Percentiles rank a stretch among this genome's conserved stretches.
Conservation (phyloP, 2,888 invertebrate genomes). For the Microctonus hyperodae region DNA sequence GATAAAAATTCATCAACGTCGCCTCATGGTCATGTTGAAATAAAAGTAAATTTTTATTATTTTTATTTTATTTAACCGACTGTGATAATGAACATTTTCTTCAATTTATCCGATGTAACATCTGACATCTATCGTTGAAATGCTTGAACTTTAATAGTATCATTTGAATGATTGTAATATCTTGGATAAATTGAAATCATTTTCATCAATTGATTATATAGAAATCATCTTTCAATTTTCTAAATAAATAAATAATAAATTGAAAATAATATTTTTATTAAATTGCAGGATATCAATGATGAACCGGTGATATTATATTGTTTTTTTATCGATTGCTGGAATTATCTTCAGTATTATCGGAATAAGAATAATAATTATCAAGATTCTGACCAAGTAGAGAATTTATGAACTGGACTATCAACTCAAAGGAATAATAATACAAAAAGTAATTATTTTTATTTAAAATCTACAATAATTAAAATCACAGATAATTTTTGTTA, state of each 20-base stretch:
- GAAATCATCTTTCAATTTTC: not conserved
- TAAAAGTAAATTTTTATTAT: not conserved
- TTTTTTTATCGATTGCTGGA: slow-evolving; percentile 52
- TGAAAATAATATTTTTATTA: not conserved
- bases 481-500: too few species aligned
- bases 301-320: slow-evolving; percentile 54
- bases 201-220: not conserved
- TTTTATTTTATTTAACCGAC: not conserved
- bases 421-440: slow-evolving; percentile 12
- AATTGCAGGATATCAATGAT: slow-evolving; percentile 46
- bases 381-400: slow-evolving; percentile 57
- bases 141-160: not conserved
- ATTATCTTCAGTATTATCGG: slow-evolving; percentile 42
- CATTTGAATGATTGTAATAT: not conserved
- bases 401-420: slow-evolving; percentile 45
- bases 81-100: not conserved
- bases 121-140: slow-evolving; percentile 12
- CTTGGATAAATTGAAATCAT: not conserved
- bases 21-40: not conserved
- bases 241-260: not conserved
- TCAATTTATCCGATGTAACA: not conserved
- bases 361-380: slow-evolving; percentile 38
- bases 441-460: slow-evolving; percentile 21
- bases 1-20: not conserved
- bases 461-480: too few species aligned